A percentile compares a stretch with the other conserved stretches of the same genome.
phyloP scores from a whole-genome alignment of 2,888 invertebrate genomes.

The Pandemis heparana region DNA sequence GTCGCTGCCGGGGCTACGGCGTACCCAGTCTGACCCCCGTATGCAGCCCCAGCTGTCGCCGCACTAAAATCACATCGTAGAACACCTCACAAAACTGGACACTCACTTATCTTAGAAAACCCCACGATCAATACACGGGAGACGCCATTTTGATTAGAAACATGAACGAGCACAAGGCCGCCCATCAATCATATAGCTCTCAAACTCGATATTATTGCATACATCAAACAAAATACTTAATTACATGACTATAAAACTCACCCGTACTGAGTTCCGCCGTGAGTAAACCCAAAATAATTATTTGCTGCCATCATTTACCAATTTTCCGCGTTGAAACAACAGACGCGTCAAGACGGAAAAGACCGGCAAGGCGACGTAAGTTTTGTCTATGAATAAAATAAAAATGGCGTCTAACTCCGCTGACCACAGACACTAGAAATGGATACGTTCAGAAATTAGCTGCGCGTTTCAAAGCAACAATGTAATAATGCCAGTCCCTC shows the following conservation, averaged over 20 bases:
- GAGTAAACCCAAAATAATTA: conserved; percentile 98
- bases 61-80: conserved; percentile 76
- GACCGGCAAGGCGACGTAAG: conserved; percentile 65
- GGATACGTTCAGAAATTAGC: conserved; percentile 27
- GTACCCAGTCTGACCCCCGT: conserved; percentile 94
- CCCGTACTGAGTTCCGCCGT: conserved; percentile 97
- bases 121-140: conserved; percentile 71
- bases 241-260: conserved; percentile 77
- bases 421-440: conserved; percentile 49
- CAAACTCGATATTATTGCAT: conserved; percentile 36
- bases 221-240: conserved; percentile 43
- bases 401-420: conserved; percentile 53
- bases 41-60: conserved; percentile 92
- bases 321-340: conserved; percentile 78
- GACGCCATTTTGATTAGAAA: conserved; percentile 82
- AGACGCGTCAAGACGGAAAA: conserved; percentile 79
- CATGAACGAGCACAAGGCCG: conserved; percentile 68
- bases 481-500: no score
- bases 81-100: conserved; percentile 49
- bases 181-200: conserved; percentile 52
- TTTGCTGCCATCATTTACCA: conserved; percentile 92
- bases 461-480: neutral
- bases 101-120: conserved; percentile 46
- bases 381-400: conserved; percentile 71
- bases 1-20: conserved; percentile 93